These are phyloP conservation scores for Herminia tarsipennalis DNA, from an alignment of 2,888 invertebrate species.

Conservation along the genomic window DNA sequence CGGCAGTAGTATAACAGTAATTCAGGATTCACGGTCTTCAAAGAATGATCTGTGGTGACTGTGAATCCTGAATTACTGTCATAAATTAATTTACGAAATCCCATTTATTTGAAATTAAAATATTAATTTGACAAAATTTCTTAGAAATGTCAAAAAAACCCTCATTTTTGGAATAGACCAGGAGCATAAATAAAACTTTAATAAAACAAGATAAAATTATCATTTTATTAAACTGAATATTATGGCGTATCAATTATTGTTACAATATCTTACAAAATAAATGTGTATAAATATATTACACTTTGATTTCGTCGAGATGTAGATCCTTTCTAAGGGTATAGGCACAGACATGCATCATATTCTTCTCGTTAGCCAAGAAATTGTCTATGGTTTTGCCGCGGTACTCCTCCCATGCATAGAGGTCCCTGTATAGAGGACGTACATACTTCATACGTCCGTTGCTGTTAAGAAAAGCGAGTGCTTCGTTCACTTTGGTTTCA, in stretches of 20 bases:
- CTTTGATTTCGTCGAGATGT: constrained; percentile 67
- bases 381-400: constrained; percentile 89
- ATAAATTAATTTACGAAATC: no score
- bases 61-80: no score
- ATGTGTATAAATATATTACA: constrained; percentile 25
- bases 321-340: constrained; percentile 92
- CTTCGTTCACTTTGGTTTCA: constrained; percentile 87
- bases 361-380: constrained; percentile 88
- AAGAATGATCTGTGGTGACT: no score
- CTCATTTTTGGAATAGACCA: no score
- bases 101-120: no score
- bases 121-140: no score
- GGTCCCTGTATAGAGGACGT: constrained; percentile 94
- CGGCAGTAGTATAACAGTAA: no score
- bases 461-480: constrained; percentile 91
- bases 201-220: constrained; percentile 36
- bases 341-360: constrained; percentile 94
- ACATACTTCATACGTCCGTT: constrained; percentile 97
- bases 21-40: no score
- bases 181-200: constrained; percentile 20
- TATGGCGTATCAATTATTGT: constrained; percentile 31
- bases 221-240: constrained; percentile 36
- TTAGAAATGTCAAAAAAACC: no score
- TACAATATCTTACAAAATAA: constrained; percentile 38
- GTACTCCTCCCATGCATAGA: constrained; percentile 92